Evolutionary conservation across 2,113 vertebrate genomes (phyloP).

Genomic region (Pampusana beccarii): DNA sequence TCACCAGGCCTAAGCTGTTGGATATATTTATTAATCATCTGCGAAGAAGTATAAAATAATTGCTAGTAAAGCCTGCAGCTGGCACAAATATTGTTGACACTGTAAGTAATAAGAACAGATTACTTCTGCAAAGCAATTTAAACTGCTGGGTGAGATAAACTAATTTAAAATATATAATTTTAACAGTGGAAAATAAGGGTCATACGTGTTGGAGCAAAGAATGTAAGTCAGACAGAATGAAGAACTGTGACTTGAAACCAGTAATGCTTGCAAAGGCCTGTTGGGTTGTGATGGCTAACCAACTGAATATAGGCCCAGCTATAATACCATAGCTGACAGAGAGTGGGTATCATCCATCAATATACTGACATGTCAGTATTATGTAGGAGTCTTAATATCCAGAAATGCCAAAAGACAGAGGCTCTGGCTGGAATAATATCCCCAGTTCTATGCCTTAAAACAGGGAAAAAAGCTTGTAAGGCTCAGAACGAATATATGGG

Average conservation of each 20-base stretch:
- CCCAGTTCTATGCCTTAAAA: background rate
- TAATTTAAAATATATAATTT: background rate
- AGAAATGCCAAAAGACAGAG: background rate
- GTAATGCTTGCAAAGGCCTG: background rate
- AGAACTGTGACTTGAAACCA: background rate
- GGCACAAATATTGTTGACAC: background rate
- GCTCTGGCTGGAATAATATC: background rate
- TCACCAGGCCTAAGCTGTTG: background rate
- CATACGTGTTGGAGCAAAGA: background rate
- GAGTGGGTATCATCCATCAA: background rate
- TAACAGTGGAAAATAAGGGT: background rate
- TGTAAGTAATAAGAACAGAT: slow-evolving; percentile 10
- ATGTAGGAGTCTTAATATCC: background rate
- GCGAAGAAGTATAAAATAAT: slow-evolving; percentile 14
- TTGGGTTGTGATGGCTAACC: background rate
- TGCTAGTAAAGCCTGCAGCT: background rate
- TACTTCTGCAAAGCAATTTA: background rate
- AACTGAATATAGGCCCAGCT: background rate
- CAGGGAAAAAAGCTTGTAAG: background rate
- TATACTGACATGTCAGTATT: background rate
- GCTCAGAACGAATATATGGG: background rate
- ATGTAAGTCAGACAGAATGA: background rate
- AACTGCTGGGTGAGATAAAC: background rate
- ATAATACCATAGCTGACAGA: background rate
- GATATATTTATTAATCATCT: background rate